A percentile compares a stretch with the other conserved stretches of the same genome.
Evolutionary conservation across 2,797 vertebrate species (phyloP).

Genomic region (Myoxocephalus aenaeus): DNA sequence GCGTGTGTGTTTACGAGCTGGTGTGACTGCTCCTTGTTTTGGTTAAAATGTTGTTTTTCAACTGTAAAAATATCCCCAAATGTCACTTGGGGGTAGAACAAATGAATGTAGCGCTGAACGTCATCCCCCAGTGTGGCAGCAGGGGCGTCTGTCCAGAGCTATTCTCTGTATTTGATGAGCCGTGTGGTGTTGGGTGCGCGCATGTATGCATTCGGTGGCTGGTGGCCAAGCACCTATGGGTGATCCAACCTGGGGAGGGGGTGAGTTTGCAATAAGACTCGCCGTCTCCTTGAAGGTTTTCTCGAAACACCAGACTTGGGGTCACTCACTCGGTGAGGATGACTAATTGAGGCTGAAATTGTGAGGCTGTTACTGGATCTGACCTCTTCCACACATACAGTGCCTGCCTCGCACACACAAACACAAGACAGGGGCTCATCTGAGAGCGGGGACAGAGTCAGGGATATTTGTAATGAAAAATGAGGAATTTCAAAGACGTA

Average conservation of each 20-base stretch:
- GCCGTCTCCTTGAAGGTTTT: too few species aligned
- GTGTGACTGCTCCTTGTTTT: conserved; percentile 23
- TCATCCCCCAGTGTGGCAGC: conserved; percentile 38
- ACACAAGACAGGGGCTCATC: conserved; percentile 10
- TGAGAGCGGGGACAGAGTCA: neutral
- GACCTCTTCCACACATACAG: conserved; percentile 54
- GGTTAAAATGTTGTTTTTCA: conserved; percentile 36
- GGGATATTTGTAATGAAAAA: conserved; percentile 29
- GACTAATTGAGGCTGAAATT: conserved; percentile 64
- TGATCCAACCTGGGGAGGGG: conserved; percentile 44
- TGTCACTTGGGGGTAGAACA: conserved; percentile 15
- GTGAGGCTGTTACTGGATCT: conserved; percentile 59
- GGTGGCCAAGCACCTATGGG: conserved; percentile 50
- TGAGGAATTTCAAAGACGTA: conserved; percentile 5
- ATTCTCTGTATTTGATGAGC: conserved; percentile 57
- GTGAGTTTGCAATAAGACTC: conserved; percentile 4
- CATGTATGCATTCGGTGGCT: conserved; percentile 33
- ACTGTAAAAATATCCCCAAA: conserved; percentile 46
- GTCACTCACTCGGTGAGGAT: conserved; percentile 33
- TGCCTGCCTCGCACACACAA: conserved; percentile 46
- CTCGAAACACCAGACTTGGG: conserved; percentile 49
- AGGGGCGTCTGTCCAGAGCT: conserved; percentile 48
- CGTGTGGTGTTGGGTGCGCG: conserved; percentile 30
- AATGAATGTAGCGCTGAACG: conserved; percentile 9
- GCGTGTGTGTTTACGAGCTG: conserved; percentile 32